Conservation (phyloP, 1,140 invertebrate genomes). For the Bombus terrestris region DNA sequence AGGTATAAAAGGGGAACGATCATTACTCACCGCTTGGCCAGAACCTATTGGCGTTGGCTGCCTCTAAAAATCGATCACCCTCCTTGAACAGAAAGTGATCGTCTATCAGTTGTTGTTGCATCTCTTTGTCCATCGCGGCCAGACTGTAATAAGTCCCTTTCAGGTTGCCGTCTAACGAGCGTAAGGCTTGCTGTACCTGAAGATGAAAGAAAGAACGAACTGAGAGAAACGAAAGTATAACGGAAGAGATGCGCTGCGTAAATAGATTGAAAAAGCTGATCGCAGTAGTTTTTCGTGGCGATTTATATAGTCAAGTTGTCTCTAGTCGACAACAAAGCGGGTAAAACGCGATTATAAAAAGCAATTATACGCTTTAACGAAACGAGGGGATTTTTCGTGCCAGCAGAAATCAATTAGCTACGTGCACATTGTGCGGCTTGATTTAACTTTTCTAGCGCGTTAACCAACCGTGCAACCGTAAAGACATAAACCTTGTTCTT, state of each 20-base stretch:
- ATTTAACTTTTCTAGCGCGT: background rate
- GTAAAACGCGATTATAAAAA: constrained; percentile 32
- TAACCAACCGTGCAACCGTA: background rate
- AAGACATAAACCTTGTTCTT: background rate
- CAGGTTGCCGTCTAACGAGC: constrained; percentile 84
- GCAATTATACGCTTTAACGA: constrained; percentile 14
- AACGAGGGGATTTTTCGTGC: background rate
- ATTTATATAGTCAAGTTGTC: background rate
- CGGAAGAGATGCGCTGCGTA: background rate
- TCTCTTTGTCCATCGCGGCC: constrained; percentile 86
- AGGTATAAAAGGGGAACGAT: background rate
- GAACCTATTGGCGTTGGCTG: constrained; percentile 89
- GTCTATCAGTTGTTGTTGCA: constrained; percentile 88
- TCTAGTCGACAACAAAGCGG: background rate
- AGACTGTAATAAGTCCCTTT: constrained; percentile 88
- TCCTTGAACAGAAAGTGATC: constrained; percentile 92
- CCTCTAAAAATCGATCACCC: constrained; percentile 87
- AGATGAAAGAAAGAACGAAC: background rate
- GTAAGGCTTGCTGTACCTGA: constrained; percentile 77
- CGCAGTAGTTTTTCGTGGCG: background rate
- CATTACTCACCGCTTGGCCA: constrained; percentile 87
- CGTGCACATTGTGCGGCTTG: constrained; percentile 2
- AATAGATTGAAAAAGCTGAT: constrained; percentile 3
- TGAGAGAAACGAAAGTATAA: no score
- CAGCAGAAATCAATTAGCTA: constrained; percentile 11